phyloP scores from a whole-genome alignment of 2,797 vertebrate species.

The Acipenser ruthenus region DNA sequence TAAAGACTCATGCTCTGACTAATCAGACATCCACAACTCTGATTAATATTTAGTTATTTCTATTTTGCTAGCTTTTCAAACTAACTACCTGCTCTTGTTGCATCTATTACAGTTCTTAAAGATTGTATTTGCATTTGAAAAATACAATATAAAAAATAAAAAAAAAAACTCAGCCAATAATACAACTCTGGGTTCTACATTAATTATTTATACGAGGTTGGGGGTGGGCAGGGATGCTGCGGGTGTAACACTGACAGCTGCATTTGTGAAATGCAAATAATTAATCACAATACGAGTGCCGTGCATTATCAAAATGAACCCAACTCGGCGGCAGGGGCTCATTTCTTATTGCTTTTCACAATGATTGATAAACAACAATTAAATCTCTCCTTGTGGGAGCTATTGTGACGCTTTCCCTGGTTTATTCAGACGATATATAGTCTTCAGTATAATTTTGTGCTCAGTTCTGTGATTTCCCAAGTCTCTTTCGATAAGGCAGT shows the following conservation, averaged over 20 bases:
- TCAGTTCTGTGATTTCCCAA: too few species aligned
- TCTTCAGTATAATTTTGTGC: background rate
- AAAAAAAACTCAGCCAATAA: too few species aligned
- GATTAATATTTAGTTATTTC: too few species aligned
- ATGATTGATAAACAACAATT: constrained; percentile 10
- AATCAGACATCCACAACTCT: too few species aligned
- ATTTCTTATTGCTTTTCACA: background rate
- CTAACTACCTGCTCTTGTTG: too few species aligned
- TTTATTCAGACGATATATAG: constrained; percentile 1
- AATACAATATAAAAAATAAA: too few species aligned
- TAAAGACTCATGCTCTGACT: too few species aligned
- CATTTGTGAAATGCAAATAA: constrained; percentile 6
- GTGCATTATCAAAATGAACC: constrained; percentile 2
- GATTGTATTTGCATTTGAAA: too few species aligned
- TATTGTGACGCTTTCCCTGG: background rate
- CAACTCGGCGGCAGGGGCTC: background rate
- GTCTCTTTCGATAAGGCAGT: too few species aligned
- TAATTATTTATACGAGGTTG: constrained; percentile 10
- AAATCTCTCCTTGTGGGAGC: constrained; percentile 9
- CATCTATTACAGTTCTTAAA: too few species aligned
- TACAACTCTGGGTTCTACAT: too few species aligned
- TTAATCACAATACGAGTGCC: background rate
- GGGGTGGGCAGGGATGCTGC: constrained; percentile 7
- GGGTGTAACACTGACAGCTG: background rate
- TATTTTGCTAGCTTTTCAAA: too few species aligned